Evolutionary conservation across 2,113 vertebrate species (phyloP).

Genomic region (Otis tarda): DNA sequence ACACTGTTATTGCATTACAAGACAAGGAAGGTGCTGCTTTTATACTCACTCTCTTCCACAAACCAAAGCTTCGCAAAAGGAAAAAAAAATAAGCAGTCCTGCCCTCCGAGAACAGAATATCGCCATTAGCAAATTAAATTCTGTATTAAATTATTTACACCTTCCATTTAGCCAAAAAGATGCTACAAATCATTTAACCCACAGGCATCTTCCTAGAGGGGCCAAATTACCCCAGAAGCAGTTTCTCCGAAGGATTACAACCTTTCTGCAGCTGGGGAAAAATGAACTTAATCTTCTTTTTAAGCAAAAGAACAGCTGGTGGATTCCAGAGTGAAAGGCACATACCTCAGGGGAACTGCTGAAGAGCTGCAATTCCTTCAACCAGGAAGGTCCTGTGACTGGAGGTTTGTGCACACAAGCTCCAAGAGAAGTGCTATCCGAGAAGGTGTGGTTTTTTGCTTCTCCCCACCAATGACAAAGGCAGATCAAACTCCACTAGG

Average conservation of each 20-base stretch:
- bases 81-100: background rate
- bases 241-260: background rate
- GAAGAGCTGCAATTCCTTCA: background rate
- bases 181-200: background rate
- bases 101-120: background rate
- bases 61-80: background rate
- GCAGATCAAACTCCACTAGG: slow-evolving; percentile 45
- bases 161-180: background rate
- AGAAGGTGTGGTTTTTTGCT: slow-evolving; percentile 55
- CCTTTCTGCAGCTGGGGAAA: background rate
- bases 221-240: background rate
- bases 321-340: slow-evolving; percentile 15
- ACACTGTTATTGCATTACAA: background rate
- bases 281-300: background rate
- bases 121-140: slow-evolving; percentile 6
- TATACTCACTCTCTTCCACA: background rate
- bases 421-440: background rate
- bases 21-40: background rate
- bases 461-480: slow-evolving; percentile 46
- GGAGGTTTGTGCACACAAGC: background rate
- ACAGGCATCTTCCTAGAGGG: background rate
- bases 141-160: background rate
- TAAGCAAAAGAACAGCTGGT: background rate
- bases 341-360: slow-evolving; percentile 35
- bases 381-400: background rate